Base-by-base conservation (phyloP, 2,888 invertebrate genomes). In the Oxyteleia sp. region DNA sequence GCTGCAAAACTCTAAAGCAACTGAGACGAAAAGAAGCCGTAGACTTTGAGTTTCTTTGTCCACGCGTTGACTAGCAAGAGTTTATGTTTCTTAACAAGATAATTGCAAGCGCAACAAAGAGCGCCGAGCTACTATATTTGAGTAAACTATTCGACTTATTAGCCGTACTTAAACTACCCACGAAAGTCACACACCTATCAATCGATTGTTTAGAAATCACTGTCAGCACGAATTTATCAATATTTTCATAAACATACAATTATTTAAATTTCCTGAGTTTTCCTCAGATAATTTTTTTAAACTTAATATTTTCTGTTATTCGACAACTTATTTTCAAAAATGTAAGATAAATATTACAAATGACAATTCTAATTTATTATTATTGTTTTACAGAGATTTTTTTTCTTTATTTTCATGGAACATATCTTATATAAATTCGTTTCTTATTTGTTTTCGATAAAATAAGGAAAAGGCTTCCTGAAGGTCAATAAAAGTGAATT, bases 71-170 rank as follows among this genome's bases (percentile, higher is more conserved):
- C 16, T 68, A 23, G 23, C 20, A 41, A 32, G 32, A 45, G 38
- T 71, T 59, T 71, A 35, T 59, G 45, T 59, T 71, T 47, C 59
- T 49, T 49, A 71, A 71, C 59, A 38, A 59, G 71, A 71, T 71
- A 59, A 71, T 71, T 72, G 72, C 61, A 57, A 59, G 71, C 49
- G 57, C 45, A 71, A 59, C 59, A 47, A 57, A 59, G 71, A 47
- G 59, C 23, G 69, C 16, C 47, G 47, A 49, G 59, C 49, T 47
- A 59, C 71, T 71, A 59, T 71, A 49, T 71, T 71, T 71, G 71
- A 38, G 47, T 49, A 59, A 71, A 71, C 47, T 49, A 49, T 71
- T 59, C 38, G 38, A 59, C 59, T 59, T 38, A 59, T 71, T 71
- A 71, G 49, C 16, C n/a, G 35, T 49, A 59, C 57, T 59, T 47